Evolutionary conservation across 2,888 invertebrate species (phyloP), one percentile per base, ranked within the genome.

Genomic region (Scaptomyza cyrtandrae): DNA sequence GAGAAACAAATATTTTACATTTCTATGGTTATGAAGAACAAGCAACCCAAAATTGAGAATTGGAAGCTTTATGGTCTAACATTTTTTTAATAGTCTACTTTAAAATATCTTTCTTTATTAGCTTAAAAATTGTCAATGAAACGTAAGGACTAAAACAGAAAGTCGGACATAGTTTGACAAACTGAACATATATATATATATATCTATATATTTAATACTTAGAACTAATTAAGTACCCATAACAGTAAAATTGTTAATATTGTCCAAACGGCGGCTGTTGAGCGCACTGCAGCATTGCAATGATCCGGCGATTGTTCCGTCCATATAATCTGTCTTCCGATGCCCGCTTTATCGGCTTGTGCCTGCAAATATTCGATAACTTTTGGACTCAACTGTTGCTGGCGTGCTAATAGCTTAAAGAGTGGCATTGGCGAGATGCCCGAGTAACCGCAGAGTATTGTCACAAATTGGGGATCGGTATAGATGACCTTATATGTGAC

Each of bases 401-500:
- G n/a, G 1, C 80, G 67, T 0, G 80, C 68, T 24, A 87, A 54
- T 1, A 83, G 45, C 55, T 83, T 83, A 6, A 83, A 65, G 11
- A 86, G 61, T 5, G 77, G 75, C 16, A 85, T 39, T 0, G 80
- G 78, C 10, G 79, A 77, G 14, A 78, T 14, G 16, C 57, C 65
- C 6, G 79, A 55, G 39, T 75, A 79, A 19, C 88, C 87, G 52
- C 87, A 87, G 5, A 88, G 57, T 0, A 80, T 0, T 0, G 78
- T 66, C 14, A 75, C 10, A 2, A 39, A 14, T 0, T 16, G 3
- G 52, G 74, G 61, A 45, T 79, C 68, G 7, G 70, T 78, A 0
- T 35, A 50, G 7, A 82, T 46, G 43, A 88, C 35, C 16, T 79
- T 83, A 56, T 80, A 87, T 7, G 66, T 75, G n/a, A 87, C 61